These are phyloP conservation scores for Sebastes ruberrimus DNA, from an alignment of 2,797 vertebrate species.

Conservation along the genomic window DNA sequence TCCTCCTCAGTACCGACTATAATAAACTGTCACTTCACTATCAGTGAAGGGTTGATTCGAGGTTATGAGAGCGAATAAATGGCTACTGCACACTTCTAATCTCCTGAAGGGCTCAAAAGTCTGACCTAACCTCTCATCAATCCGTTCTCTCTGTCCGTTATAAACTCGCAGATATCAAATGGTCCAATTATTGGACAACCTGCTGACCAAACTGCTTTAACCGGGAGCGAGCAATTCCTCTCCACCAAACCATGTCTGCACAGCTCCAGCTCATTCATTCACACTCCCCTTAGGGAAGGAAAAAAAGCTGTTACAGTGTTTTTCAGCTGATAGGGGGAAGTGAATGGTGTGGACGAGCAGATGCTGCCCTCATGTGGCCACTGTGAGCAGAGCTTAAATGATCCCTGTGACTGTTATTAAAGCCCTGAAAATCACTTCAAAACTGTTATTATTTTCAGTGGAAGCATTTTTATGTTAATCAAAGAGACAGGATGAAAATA, in stretches of 20 bases:
- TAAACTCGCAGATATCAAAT: conserved; percentile 38
- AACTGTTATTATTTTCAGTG: neutral
- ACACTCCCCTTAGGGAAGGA: neutral
- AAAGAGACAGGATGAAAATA: conserved; percentile 26
- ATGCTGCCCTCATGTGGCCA: conserved; percentile 76
- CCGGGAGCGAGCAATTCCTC: conserved; percentile 1
- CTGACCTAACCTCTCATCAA: neutral
- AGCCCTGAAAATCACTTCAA: neutral
- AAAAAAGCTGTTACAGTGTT: neutral
- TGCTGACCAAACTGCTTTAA: conserved; percentile 32
- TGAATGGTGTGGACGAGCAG: neutral
- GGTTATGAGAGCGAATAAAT: neutral
- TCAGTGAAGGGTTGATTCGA: neutral
- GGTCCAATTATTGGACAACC: conserved; percentile 20
- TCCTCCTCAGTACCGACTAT: neutral
- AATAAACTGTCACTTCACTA: neutral
- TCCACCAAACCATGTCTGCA: conserved; percentile 18
- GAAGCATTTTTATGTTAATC: conserved; percentile 13
- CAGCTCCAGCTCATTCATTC: conserved; percentile 1
- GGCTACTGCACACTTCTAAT: neutral
- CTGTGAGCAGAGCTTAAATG: neutral
- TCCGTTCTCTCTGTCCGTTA: neutral
- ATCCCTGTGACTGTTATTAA: neutral
- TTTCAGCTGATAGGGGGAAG: neutral
- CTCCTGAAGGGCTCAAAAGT: neutral